These are phyloP conservation scores for Lordiphosa collinella DNA, from an alignment of 1,140 invertebrate species.

Conservation along the genomic window DNA sequence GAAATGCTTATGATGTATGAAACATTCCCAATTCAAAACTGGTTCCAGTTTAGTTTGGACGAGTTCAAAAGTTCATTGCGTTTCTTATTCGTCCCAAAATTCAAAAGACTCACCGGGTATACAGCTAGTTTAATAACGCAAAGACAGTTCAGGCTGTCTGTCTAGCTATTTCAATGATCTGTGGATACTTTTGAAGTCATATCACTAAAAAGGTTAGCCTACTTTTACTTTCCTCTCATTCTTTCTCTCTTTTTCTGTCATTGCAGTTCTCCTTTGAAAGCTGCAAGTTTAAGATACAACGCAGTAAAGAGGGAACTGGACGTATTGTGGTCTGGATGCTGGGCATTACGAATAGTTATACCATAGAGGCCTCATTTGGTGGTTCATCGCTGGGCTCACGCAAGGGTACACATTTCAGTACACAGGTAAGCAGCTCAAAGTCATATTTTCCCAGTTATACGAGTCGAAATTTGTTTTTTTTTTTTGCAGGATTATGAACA, in stretches of 20 bases:
- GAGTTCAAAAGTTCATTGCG: too few relatives aligned
- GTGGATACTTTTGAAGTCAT: too few relatives aligned
- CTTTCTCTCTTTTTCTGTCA: slow-evolving; percentile 5
- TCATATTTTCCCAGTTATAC: background rate
- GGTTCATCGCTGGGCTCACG: slow-evolving; percentile 90
- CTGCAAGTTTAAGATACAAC: slow-evolving; percentile 95
- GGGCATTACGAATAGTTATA: slow-evolving; percentile 96
- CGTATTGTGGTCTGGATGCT: slow-evolving; percentile 96
- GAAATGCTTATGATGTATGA: too few relatives aligned
- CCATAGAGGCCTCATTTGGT: slow-evolving; percentile 95
- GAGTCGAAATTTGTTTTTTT: background rate
- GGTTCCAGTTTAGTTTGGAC: too few relatives aligned
- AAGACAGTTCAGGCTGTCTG: too few relatives aligned
- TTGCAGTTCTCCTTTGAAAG: slow-evolving; percentile 93
- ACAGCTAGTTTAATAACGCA: too few relatives aligned
- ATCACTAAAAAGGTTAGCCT: too few relatives aligned
- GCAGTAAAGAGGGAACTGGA: slow-evolving; percentile 95
- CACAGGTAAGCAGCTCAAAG: slow-evolving; percentile 60
- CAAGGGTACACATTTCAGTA: slow-evolving; percentile 92
- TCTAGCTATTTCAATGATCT: too few relatives aligned
- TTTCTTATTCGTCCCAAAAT: too few relatives aligned
- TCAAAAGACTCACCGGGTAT: too few relatives aligned
- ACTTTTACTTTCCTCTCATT: too few relatives aligned
- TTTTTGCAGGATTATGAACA: slow-evolving; percentile 83
- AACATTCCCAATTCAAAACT: too few relatives aligned